Evolutionary conservation across 2,888 invertebrate genomes (phyloP), one percentile per base, ranked within the genome.

Genomic region (Oligia fasciuncula): DNA sequence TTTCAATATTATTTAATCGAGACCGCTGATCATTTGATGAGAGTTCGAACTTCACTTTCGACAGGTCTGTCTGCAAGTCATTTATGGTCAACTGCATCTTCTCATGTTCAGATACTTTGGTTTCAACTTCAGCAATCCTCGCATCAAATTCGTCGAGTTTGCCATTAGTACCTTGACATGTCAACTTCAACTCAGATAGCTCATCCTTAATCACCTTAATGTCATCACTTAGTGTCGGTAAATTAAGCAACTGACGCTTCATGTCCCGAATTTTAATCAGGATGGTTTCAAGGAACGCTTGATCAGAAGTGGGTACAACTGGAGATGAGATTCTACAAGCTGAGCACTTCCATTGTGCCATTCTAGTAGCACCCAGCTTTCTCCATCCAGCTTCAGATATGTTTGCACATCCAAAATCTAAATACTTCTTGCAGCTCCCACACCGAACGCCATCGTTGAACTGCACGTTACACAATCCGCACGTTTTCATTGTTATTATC

Each of bases 401-500:
- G 4, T 54, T 70, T 1, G 70, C 54, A 70, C 70, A 70, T 70
- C 54, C 70, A 54, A 54, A 54, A 9, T 70, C 70, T 40, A 70
- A n/a, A n/a, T 54, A 9, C 40, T 70, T 54, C 14, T 70, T 54
- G 23, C 70, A 70, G 54, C 70, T 70, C 70, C 51, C 51, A 70
- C 70, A 70, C 35, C 54, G n/a, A 17, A 62, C 29, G 62, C 62
- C 8, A 62, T 62, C 62, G 3, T 29, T 62, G 29, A 62, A 62
- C 17, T 62, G 29, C 62, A 29, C 17, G 11, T 6, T n/a, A 60
- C 60, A 60, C 13, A n/a, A n/a, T 60, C 13, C n/a, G 17, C 62
- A 62, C 8, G 17, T 29, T 62, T 62, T 29, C 29, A 62, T 62
- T 62, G 19, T 8, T 54, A 29, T 29, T 29, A 29, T 29, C 29